Evolutionary conservation across 1,140 invertebrate genomes (phyloP), one percentile per base, ranked within the genome.

Genomic region (Brachionus manjavacas): DNA sequence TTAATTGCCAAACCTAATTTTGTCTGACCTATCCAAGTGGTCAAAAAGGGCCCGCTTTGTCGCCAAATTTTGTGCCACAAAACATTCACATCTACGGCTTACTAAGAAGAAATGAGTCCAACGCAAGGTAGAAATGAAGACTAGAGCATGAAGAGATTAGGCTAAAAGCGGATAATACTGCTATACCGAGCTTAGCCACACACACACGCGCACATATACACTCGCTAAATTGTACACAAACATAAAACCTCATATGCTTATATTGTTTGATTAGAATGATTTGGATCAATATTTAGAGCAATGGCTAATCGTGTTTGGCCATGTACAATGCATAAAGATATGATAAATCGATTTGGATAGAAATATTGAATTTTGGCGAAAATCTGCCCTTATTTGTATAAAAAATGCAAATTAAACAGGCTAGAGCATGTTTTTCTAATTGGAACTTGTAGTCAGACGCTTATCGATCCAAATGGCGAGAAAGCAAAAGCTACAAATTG

Each of bases 261-360:
- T 39, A 16, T 72, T 41, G 68, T 41, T 72, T 72, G 68, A 72
- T 39, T 72, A 41, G n/a, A 41, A 20, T 35, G 39, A 72, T 41
- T 72, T 72, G 35, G 68, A 72, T 72, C 68, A 72, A 72, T 72
- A 72, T 72, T 72, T 72, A 43, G 35, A 39, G n/a, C 68, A 72
- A 41, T 41, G 68, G n/a, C 23, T 39, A 23, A 39, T 72, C n/a
- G 39, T 72, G 31, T 72, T 72, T 72, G 68, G 68, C 35, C 68
- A 72, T 72, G 68, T 72, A 72, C 68, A 9, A 72, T 41, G 46
- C 39, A 39, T 72, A 41, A 41, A 72, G 68, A 72, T 72, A 72
- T 72, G 68, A 72, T 72, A 72, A 72, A 72, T 72, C n/a, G 66
- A 31, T 31, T 68, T 68, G n/a, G n/a, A n/a, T n/a, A n/a, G n/a